Conservation (phyloP, 2,797 vertebrate genomes). For the Syndactyla subalaris region DNA sequence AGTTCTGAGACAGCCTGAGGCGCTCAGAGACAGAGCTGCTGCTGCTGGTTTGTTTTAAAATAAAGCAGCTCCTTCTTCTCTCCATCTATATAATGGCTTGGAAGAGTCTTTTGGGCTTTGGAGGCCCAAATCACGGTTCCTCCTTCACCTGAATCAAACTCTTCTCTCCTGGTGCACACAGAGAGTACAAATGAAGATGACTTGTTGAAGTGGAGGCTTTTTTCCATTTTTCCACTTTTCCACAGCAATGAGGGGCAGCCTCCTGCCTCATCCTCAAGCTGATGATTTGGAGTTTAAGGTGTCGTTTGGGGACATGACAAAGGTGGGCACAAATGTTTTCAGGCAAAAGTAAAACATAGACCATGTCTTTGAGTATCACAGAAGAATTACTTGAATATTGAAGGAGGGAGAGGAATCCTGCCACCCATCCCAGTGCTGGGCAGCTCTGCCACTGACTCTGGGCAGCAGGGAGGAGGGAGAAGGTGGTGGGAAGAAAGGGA, state of each 20-base stretch:
- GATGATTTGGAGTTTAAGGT: background rate
- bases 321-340: background rate
- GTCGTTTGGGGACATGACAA: background rate
- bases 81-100: background rate
- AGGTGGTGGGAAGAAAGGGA: fast-evolving
- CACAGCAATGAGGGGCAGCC: background rate
- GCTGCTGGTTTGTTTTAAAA: background rate
- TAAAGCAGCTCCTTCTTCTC: background rate
- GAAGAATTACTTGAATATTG: background rate
- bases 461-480: background rate
- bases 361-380: background rate
- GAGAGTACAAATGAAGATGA: background rate
- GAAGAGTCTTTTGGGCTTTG: background rate
- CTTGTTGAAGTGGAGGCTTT: background rate
- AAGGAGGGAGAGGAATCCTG: background rate
- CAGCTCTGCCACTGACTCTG: background rate
- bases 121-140: background rate
- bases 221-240: background rate
- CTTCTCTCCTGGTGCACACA: background rate
- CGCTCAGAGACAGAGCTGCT: background rate
- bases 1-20: background rate
- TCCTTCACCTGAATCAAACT: background rate
- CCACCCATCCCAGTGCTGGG: background rate
- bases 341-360: background rate
- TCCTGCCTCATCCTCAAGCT: background rate